These are phyloP conservation scores for Brevipalpus yothersi DNA, from an alignment of 1,140 invertebrate genomes.

Conservation along the genomic window DNA sequence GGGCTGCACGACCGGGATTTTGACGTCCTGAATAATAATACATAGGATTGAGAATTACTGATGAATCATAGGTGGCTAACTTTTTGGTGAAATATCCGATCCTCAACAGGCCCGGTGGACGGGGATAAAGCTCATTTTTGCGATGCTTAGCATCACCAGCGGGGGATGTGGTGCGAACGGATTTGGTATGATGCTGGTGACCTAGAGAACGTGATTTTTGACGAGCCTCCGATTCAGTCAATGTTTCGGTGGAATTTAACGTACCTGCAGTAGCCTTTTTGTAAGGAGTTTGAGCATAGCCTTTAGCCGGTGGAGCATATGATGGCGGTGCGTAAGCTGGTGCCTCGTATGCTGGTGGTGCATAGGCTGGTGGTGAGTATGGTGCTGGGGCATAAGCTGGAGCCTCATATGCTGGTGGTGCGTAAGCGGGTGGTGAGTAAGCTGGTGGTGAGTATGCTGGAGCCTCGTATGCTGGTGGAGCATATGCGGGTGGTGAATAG, in stretches of 20 bases:
- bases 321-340: neutral
- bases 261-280: neutral
- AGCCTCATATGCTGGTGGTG: neutral
- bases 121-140: neutral
- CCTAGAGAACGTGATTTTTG: no score
- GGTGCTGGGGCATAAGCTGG: neutral
- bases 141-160: constrained; percentile 1
- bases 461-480: neutral
- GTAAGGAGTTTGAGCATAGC: neutral
- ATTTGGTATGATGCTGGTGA: no score
- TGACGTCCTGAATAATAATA: neutral
- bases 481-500: neutral
- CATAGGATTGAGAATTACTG: neutral
- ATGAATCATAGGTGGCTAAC: neutral
- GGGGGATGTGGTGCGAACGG: neutral
- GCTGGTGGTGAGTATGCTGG: neutral
- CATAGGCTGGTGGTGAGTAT: neutral
- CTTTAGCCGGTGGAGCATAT: neutral
- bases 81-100: constrained; percentile 5
- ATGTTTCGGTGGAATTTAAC: neutral
- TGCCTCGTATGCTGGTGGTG: neutral
- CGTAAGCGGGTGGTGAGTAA: neutral
- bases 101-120: constrained; percentile 3
- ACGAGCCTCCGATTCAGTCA: no score
- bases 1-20: no score